phyloP scores from a whole-genome alignment of 2,888 invertebrate genomes.

The Vanessa cardui region DNA sequence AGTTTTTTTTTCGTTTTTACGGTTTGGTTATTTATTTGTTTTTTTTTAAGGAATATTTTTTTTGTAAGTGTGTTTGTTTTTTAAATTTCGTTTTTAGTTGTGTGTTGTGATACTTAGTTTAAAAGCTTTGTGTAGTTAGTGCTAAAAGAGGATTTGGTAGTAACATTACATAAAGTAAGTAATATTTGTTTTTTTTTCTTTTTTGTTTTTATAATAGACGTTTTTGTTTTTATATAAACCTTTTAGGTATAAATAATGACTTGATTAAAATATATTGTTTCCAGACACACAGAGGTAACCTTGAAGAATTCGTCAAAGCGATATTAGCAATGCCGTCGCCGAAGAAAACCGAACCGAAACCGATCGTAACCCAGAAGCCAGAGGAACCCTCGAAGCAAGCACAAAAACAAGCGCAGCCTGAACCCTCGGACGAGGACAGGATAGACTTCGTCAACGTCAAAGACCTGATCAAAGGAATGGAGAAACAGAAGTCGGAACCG shows the following conservation, averaged over 20 bases:
- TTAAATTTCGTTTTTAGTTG: slow-evolving; percentile 29
- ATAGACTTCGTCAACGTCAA: slow-evolving; percentile 83
- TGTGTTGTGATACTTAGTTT: slow-evolving; percentile 31
- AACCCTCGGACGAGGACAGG: slow-evolving; percentile 71
- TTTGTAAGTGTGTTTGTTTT: slow-evolving; percentile 25
- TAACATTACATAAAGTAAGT: slow-evolving; percentile 40
- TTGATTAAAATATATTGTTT: slow-evolving; percentile 37
- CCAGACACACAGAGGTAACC: slow-evolving; percentile 83
- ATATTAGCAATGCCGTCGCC: slow-evolving; percentile 74
- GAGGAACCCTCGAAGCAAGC: slow-evolving; percentile 57
- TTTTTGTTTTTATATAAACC: slow-evolving; percentile 18
- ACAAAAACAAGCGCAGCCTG: slow-evolving; percentile 49
- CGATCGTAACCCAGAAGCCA: slow-evolving; percentile 52
- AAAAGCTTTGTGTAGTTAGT: slow-evolving; percentile 38
- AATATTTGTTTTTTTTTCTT: slow-evolving; percentile 37
- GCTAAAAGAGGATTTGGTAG: slow-evolving; percentile 21
- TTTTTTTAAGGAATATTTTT: slow-evolving; percentile 3
- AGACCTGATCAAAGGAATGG: slow-evolving; percentile 85
- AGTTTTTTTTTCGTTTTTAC: no score
- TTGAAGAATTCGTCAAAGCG: slow-evolving; percentile 75
- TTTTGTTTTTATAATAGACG: slow-evolving; percentile 15
- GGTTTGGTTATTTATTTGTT: no score
- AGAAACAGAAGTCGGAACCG: slow-evolving; percentile 68
- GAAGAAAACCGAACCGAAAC: slow-evolving; percentile 64
- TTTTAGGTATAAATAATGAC: slow-evolving; percentile 18